Base-by-base conservation (phyloP, 23 tunicate genomes). In the Ciona savignyi region DNA sequence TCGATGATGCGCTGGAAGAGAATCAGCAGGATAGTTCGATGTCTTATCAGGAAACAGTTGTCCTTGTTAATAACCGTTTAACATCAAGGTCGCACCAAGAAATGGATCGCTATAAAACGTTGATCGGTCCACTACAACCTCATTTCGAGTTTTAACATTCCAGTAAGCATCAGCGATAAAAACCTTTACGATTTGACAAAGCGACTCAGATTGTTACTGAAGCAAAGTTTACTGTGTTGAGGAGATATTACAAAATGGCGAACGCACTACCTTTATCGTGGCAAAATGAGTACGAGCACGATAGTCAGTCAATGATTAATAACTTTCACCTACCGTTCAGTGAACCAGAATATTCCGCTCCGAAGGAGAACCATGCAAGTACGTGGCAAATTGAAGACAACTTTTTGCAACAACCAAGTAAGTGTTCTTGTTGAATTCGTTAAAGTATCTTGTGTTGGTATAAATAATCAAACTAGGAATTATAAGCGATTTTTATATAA, bases 21-120 rank as follows among this genome's bases (percentile, higher is more conserved):
- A 42, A 42, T 42, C 56, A 42, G 56, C 56, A 42, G 56, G 56
- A 42, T 9, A 42, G 56, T 42, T 42, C 56, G 56, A 15, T 6
- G 9, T 42, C 56, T 42, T 42, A 42, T 33, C 64, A 72, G 76
- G 76, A 72, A 31, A 48, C 76, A 72, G 76, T 72, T 72, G 76
- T 72, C 65, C 24, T 35, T 72, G 31, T 51, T 72, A 49, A 72
- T 72, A 64, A 72, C 67, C 22, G 24, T 4, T 63, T 63, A 63
- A 63, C 23, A 63, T 63, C 67, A 63, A 63, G 22, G 67, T 25
- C 23, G 4, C 28, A 63, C 22, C 26, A 22, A 63, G 24, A 63
- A 63, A 11, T 4, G 67, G 9, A 9, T 42, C 56, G 56, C 56
- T 42, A 42, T 42, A 42, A 42, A 42, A 42, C 15, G 15, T 9